These are phyloP conservation scores for Neoarius graeffei DNA, from an alignment of 2,113 vertebrate genomes.

Conservation along the genomic window DNA sequence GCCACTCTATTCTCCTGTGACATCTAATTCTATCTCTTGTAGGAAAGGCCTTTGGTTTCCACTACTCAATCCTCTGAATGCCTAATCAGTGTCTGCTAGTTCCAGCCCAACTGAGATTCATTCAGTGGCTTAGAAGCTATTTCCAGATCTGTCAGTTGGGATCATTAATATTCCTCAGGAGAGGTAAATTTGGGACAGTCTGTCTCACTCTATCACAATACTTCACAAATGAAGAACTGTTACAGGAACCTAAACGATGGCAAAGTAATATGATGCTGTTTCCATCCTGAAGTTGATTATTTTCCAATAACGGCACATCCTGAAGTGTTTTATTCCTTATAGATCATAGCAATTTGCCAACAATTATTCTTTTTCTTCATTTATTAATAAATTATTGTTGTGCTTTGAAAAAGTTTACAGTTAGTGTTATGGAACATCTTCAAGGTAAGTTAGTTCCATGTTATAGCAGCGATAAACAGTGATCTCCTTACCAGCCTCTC, in stretches of 20 bases:
- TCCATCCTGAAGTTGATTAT: neutral
- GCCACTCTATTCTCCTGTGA: conserved; percentile 31
- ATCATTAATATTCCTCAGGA: conserved; percentile 45
- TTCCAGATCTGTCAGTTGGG: conserved; percentile 45
- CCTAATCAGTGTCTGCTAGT: conserved; percentile 44
- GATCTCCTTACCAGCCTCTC: neutral
- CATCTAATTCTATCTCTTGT: conserved; percentile 36
- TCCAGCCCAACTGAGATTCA: conserved; percentile 25
- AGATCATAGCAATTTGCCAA: neutral
- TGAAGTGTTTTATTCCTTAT: neutral
- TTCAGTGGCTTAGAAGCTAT: conserved; percentile 38
- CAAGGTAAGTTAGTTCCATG: neutral
- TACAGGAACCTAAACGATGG: neutral
- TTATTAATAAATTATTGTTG: neutral
- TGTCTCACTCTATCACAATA: conserved; percentile 42
- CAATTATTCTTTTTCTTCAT: neutral
- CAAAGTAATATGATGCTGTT: neutral
- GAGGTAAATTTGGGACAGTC: conserved; percentile 28
- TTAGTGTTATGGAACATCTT: neutral
- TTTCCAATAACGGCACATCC: neutral
- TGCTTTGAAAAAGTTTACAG: neutral
- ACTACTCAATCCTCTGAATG: conserved; percentile 32
- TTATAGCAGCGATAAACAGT: neutral
- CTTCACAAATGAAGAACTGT: conserved; percentile 22
- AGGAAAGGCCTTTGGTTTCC: conserved; percentile 20